A percentile compares a stretch with the other conserved stretches of the same genome.
phyloP scores from a whole-genome alignment of 64 coral and sea anemone species.

The Porites lutea region DNA sequence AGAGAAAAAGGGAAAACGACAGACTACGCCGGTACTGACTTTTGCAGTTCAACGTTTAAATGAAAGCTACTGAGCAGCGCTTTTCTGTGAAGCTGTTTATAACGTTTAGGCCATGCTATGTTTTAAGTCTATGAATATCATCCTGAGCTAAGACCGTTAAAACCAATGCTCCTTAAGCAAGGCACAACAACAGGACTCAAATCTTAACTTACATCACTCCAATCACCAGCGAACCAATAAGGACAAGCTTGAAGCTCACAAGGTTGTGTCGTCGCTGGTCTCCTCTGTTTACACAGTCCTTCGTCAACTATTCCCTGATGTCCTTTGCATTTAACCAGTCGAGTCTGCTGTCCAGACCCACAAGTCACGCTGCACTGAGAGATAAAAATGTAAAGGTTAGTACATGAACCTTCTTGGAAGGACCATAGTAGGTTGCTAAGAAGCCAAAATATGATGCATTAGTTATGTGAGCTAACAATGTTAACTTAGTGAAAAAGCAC shows the following conservation, averaged over 20 bases:
- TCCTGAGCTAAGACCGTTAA: neutral
- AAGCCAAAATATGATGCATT: no score
- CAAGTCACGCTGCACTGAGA: conserved; percentile 70
- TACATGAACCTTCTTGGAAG: neutral
- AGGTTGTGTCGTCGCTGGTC: neutral
- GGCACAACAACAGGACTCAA: neutral
- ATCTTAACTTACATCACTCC: conserved; percentile 57
- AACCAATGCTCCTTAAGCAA: neutral
- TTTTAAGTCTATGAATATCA: no score
- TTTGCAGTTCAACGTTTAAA: no score
- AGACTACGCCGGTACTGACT: no score
- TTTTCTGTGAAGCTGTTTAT: no score
- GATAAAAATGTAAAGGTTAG: neutral
- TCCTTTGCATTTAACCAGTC: conserved; percentile 13
- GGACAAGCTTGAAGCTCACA: conserved; percentile 51
- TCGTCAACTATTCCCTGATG: neutral
- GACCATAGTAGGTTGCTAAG: no score
- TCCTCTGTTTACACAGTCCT: neutral
- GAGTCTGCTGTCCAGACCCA: conserved; percentile 39
- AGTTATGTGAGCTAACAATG: neutral
- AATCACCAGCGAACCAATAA: conserved; percentile 33
- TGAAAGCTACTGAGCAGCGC: no score
- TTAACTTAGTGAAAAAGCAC: neutral
- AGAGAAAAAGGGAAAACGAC: no score
- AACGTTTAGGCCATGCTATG: no score